Evolutionary conservation across 2,113 vertebrate genomes (phyloP).

Genomic region (Numida meleagris): DNA sequence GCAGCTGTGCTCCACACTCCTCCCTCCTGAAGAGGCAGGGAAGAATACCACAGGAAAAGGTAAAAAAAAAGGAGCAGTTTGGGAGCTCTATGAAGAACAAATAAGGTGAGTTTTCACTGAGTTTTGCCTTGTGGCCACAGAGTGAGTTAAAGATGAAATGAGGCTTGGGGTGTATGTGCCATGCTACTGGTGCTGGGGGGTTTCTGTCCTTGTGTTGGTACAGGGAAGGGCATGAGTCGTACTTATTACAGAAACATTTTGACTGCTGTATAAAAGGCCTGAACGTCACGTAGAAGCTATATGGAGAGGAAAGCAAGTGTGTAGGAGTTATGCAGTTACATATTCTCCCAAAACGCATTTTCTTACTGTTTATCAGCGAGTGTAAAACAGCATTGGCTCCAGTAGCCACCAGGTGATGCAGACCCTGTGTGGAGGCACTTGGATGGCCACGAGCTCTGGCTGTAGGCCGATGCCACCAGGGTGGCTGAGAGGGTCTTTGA

Average conservation of each 20-base stretch:
- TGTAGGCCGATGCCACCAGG: not conserved
- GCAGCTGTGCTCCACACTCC: accelerated
- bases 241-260: not conserved
- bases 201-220: not conserved
- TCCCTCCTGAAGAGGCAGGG: not conserved
- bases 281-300: not conserved
- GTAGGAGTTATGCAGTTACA: not conserved
- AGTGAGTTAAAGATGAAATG: not conserved
- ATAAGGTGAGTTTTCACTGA: not conserved
- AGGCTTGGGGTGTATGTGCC: accelerated
- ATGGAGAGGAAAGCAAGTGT: too few relatives aligned
- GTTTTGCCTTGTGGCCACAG: not conserved
- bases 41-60: not conserved
- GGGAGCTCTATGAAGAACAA: not conserved
- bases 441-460: accelerated
- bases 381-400: not conserved
- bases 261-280: not conserved
- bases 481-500: not conserved
- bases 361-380: not conserved
- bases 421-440: not conserved
- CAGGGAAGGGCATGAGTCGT: not conserved
- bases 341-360: not conserved
- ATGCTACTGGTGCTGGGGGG: not conserved
- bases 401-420: not conserved
- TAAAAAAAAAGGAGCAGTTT: not conserved